phyloP scores from a whole-genome alignment of 1,140 invertebrate species.

The Contarinia nasturtii region DNA sequence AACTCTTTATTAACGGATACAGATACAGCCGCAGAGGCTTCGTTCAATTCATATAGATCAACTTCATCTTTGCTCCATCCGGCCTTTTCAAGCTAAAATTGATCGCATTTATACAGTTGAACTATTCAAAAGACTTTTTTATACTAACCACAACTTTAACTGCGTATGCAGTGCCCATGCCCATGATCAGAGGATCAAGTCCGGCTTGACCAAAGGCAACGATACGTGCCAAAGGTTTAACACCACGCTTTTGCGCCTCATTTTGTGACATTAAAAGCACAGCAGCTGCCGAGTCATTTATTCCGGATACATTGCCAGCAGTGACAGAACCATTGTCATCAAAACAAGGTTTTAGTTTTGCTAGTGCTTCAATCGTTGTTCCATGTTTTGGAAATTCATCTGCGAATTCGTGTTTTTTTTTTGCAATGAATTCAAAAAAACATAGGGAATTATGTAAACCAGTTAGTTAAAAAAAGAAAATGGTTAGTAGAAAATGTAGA shows the following conservation, averaged over 20 bases:
- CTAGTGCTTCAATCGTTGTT: constrained; percentile 35
- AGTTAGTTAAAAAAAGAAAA: too few species aligned
- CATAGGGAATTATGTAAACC: too few species aligned
- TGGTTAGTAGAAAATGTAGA: too few species aligned
- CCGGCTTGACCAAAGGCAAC: constrained; percentile 44
- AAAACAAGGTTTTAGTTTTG: constrained; percentile 35
- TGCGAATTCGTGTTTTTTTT: constrained; percentile 4
- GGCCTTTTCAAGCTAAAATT: constrained; percentile 46
- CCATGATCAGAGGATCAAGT: constrained; percentile 57
- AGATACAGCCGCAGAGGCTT: constrained; percentile 64
- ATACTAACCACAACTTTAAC: constrained; percentile 41
- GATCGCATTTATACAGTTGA: too few species aligned
- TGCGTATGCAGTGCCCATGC: constrained; percentile 51
- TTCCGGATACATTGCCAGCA: constrained; percentile 61
- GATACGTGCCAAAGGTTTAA: constrained; percentile 39
- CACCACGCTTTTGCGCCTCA: constrained; percentile 25
- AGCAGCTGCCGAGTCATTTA: constrained; percentile 76
- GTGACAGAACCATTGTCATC: constrained; percentile 45
- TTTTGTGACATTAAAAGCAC: constrained; percentile 45
- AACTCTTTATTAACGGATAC: constrained; percentile 45
- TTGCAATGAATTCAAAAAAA: too few species aligned
- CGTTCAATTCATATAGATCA: constrained; percentile 77
- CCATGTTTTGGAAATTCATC: constrained; percentile 51
- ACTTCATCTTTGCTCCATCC: constrained; percentile 64
- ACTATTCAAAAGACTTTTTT: too few species aligned